Base-by-base conservation (phyloP, 2,888 invertebrate species). In the Pseudeuparius sepicola region DNA sequence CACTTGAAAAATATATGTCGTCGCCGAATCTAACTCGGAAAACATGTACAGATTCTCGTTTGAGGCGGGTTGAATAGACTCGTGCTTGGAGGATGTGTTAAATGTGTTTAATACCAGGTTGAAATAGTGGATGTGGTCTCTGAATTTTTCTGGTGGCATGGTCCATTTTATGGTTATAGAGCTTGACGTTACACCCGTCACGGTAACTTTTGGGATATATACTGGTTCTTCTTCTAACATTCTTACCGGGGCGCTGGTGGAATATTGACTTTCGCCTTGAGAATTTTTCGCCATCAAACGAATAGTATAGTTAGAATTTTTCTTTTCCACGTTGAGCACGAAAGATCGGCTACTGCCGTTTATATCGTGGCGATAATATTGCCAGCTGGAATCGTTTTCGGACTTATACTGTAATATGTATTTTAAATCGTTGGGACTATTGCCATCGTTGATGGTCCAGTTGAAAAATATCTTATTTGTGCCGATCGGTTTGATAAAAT, bases 91-190 rank as follows among this genome's bases (percentile, higher is more conserved):
- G 43, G 55, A 66, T 34, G 57, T 64, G 33, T 66, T 66, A 18
- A 69, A 68, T 43, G 74, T 71, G 43, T 68, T 68, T 3, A 78
- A 76, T 42, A 76, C 70, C 24, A 87, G 57, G 41, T 77, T 68
- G 52, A 85, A 86, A 51, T 78, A 84, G 51, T 86, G 84, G 30
- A 86, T 78, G 48, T 76, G 74, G 41, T 78, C 73, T 7, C 71
- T 68, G 7, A 82, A 66, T 12, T 77, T 66, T 0, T 66, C 57
- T 0, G 78, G 73, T 1, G 85, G 83, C 1, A 74, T 67, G 15
- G 68, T 70, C 85, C 87, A 88, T 0, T 81, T 79, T 31, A 89
- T 78, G 0, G 86, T 86, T 39, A 88, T 83, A 0, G 87, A 84
- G 14, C 78, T 78, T 9, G 67, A 64, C 4, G 72, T 71, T 10